Evolutionary conservation across 64 coral and sea anemone species (phyloP).

Genomic region (Actinia equina): DNA sequence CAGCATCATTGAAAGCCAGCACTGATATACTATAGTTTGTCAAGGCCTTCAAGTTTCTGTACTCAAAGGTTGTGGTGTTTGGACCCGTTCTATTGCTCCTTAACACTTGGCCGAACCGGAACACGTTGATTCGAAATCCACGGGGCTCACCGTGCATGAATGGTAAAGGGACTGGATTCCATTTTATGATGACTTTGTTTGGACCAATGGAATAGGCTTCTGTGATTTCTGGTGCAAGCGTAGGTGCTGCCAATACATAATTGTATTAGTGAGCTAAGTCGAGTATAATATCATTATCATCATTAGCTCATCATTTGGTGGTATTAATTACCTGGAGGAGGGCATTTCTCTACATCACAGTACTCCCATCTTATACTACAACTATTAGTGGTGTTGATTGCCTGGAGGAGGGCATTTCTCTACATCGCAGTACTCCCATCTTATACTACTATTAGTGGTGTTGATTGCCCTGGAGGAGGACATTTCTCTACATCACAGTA

Average conservation of each 20-base stretch:
- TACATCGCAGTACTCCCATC: too few relatives aligned
- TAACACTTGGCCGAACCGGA: not conserved
- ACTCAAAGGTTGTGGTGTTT: not conserved
- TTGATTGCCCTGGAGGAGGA: too few relatives aligned
- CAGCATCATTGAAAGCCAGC: conserved; percentile 10
- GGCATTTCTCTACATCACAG: too few relatives aligned
- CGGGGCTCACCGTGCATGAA: not conserved
- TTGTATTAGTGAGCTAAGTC: not conserved
- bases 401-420: too few relatives aligned
- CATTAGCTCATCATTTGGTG: too few relatives aligned
- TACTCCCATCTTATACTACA: too few relatives aligned
- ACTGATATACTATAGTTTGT: conserved; percentile 21
- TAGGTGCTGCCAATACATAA: not conserved
- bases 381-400: too few relatives aligned
- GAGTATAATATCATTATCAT: not conserved
- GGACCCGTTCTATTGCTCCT: not conserved
- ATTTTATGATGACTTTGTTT: not conserved
- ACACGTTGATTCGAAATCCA: not conserved
- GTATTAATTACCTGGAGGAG: too few relatives aligned
- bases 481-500: too few relatives aligned
- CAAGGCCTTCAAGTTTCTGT: not conserved
- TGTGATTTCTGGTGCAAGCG: not conserved
- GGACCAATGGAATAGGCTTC: not conserved
- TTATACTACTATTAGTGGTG: too few relatives aligned
- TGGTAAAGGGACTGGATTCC: conserved; percentile 13